Base-by-base conservation (phyloP, 2,113 vertebrate genomes). In the Sialia sialis region DNA sequence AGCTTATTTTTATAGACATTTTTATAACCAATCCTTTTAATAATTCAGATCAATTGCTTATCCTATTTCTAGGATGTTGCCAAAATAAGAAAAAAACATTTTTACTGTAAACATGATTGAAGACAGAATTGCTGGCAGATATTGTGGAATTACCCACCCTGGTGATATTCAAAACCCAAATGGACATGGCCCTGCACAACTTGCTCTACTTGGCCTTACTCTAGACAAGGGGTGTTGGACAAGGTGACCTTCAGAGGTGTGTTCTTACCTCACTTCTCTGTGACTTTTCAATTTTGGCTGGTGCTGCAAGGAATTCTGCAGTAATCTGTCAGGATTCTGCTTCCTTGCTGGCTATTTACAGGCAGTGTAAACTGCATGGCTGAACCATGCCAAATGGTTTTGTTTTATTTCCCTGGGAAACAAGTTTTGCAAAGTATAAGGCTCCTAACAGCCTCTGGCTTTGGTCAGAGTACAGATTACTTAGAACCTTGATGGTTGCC, bases 31-130 rank as follows among this genome's bases (percentile, higher is more conserved):
- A 17, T 43, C 10, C 38, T 52, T 93, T 96, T 90, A 96, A 96
- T 96, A 96, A 97, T 96, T 96, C 84, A 96, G 34, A 89, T 76
- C 74, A 60, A 84, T 58, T 90, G 13, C 64, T 90, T 91, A 77
- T 73, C 48, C 29, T 91, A 7, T 95, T 96, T 93, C 46, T 43
- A 94, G 63, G 79, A 84, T 84, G 55, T 67, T 89, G 69, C 72
- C 72, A 95, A 87, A 63, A 52, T 60, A 89, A 75, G 36, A 79
- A 89, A 78, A 67, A 84, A 43, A 1, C 7, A 11, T 43, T 87
- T 54, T 84, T 59, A 17, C 21, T 78, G 6, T n/a, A 63, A 74
- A 13, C 13, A 16, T 60, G n/a, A 72, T 52, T 89, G 44, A 93
- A 83, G n/a, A 64, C 17, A 29, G 25, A 91, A 19, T 32, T 89